phyloP scores from a whole-genome alignment of 2,113 vertebrate species.

The Saguinus midas region DNA sequence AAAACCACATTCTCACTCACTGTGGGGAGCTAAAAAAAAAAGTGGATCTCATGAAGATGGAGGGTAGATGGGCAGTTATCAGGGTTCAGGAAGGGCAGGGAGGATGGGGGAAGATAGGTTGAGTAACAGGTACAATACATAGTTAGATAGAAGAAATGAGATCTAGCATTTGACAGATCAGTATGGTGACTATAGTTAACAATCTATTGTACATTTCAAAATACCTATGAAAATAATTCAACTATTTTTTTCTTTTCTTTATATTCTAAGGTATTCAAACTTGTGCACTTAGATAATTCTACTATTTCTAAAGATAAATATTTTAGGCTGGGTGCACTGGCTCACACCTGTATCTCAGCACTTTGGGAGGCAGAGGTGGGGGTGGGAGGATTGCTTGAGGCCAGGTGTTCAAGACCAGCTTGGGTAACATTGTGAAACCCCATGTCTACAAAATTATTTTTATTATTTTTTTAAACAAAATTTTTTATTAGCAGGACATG shows the following conservation, averaged over 20 bases:
- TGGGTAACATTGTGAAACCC: too few species aligned
- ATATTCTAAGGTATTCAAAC: too few species aligned
- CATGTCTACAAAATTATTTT: too few species aligned
- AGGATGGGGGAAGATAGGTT: neutral
- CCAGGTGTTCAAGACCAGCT: too few species aligned
- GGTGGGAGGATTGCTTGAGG: too few species aligned
- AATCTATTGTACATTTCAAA: neutral
- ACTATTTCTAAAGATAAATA: too few species aligned
- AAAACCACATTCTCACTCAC: neutral
- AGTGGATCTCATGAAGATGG: neutral
- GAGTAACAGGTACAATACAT: neutral
- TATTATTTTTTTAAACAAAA: too few species aligned
- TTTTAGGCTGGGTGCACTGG: too few species aligned
- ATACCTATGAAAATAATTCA: neutral
- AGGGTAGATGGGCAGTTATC: neutral
- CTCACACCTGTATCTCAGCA: too few species aligned
- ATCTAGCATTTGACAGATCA: neutral
- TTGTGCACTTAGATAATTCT: too few species aligned
- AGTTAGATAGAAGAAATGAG: neutral
- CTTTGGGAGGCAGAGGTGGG: too few species aligned
- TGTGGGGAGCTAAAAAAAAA: neutral
- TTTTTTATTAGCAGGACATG: too few species aligned
- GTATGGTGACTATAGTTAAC: neutral
- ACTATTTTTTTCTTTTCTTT: neutral
- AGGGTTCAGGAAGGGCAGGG: neutral